Percentiles rank a stretch among this genome's conserved stretches.
Evolutionary conservation across 2,888 invertebrate genomes (phyloP).

Genomic region (Calameuta filiformis): DNA sequence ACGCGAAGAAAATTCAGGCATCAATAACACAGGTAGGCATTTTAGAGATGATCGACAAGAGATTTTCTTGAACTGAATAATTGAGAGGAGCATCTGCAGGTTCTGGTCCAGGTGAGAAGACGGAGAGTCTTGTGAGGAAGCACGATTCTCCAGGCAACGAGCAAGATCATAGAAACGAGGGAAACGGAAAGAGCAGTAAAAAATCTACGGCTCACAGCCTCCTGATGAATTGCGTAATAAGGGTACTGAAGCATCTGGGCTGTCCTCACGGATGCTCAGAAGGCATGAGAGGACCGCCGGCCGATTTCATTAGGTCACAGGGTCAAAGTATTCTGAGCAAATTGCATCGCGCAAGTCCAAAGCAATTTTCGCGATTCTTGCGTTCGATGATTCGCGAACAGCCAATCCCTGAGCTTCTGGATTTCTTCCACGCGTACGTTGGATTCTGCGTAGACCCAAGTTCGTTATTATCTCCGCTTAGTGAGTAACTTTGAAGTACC

Average conservation of each 20-base stretch:
- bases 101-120: slow-evolving; percentile 23
- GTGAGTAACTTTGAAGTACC: slow-evolving; percentile 71
- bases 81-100: background rate
- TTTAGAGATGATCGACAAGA: background rate
- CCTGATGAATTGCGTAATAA: slow-evolving; percentile 77
- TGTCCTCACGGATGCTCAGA: slow-evolving; percentile 94
- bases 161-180: slow-evolving; percentile 38
- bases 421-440: slow-evolving; percentile 94
- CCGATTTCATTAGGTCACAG: slow-evolving; percentile 90
- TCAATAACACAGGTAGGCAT: slow-evolving; percentile 58
- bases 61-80: background rate
- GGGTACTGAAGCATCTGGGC: slow-evolving; percentile 89
- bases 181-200: slow-evolving; percentile 18
- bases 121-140: slow-evolving; percentile 28
- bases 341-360: slow-evolving; percentile 76
- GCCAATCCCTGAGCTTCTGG: slow-evolving; percentile 85
- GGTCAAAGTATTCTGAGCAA: slow-evolving; percentile 82
- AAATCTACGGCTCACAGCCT: slow-evolving; percentile 74
- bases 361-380: slow-evolving; percentile 75
- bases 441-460: slow-evolving; percentile 96
- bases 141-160: slow-evolving; percentile 46
- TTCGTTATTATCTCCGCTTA: slow-evolving; percentile 85
- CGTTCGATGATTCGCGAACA: slow-evolving; percentile 82
- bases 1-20: slow-evolving; percentile 68
- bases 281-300: slow-evolving; percentile 83